Evolutionary conservation across 64 coral and sea anemone species (phyloP).

Genomic region (Montipora capricornis): DNA sequence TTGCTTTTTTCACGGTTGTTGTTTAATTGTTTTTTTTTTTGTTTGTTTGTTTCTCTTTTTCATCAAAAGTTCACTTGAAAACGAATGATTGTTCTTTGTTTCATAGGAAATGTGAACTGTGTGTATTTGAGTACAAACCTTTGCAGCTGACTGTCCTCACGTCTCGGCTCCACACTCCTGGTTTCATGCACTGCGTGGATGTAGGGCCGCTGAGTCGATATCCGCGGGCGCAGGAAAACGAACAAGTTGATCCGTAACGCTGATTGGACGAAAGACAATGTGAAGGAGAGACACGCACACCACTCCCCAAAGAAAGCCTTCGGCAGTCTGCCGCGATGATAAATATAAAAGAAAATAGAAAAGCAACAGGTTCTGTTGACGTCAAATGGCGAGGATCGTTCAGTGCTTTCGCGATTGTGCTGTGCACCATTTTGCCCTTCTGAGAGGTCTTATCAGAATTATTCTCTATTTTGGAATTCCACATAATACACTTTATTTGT

Average conservation of each 20-base stretch:
- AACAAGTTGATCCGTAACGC: neutral
- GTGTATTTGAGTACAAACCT: slow-evolving; percentile 24
- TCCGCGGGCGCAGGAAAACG: neutral
- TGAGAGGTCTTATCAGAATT: too few relatives aligned
- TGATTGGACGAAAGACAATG: neutral
- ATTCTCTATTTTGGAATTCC: too few relatives aligned
- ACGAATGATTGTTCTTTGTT: too few relatives aligned
- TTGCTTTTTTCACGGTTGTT: too few relatives aligned
- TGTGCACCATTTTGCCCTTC: too few relatives aligned
- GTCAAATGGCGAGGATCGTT: too few relatives aligned
- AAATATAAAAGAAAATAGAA: neutral
- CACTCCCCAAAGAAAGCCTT: neutral
- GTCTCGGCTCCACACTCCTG: neutral
- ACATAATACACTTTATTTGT: too few relatives aligned
- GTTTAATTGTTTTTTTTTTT: too few relatives aligned
- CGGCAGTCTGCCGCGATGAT: neutral
- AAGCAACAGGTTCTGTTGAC: neutral
- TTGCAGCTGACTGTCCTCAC: slow-evolving; percentile 16
- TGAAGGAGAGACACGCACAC: neutral
- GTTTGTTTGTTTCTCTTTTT: too few relatives aligned
- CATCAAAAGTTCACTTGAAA: too few relatives aligned
- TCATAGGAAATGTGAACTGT: too few relatives aligned
- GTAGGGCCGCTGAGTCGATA: neutral
- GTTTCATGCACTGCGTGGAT: neutral
- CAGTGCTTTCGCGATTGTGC: too few relatives aligned